phyloP scores from a whole-genome alignment of 2,113 vertebrate species.

The Psittacus erithacus region DNA sequence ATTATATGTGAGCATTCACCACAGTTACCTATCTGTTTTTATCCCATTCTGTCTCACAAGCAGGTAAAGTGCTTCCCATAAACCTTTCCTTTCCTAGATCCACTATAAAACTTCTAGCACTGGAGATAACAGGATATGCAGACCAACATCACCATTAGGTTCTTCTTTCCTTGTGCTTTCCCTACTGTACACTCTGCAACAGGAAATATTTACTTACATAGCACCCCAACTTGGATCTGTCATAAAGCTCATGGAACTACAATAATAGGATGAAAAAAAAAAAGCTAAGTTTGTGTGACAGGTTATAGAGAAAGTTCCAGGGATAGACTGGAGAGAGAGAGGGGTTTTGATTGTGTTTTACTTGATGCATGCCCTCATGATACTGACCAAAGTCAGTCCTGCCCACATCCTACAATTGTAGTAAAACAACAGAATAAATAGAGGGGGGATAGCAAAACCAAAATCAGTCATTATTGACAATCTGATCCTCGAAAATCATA shows the following conservation, averaged over 20 bases:
- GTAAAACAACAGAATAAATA: background rate
- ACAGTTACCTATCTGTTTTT: background rate
- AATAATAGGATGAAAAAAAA: background rate
- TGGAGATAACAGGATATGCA: background rate
- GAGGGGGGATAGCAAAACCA: background rate
- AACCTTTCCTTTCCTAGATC: background rate
- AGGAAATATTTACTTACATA: background rate
- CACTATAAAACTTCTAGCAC: background rate
- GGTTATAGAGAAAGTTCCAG: background rate
- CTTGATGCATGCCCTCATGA: background rate
- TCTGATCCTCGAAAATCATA: background rate
- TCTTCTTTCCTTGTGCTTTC: background rate
- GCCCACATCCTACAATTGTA: background rate
- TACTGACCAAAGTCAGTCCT: background rate
- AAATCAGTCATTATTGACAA: background rate
- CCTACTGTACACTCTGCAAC: background rate
- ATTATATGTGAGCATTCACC: background rate
- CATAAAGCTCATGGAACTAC: background rate
- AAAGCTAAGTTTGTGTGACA: background rate
- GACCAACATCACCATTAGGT: background rate
- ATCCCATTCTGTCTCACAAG: background rate
- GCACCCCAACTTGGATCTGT: background rate
- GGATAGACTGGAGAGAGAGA: background rate
- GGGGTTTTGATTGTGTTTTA: background rate
- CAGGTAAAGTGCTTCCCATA: background rate